Conservation (phyloP, 2,888 invertebrate species). For the Nomada lathburiana region DNA sequence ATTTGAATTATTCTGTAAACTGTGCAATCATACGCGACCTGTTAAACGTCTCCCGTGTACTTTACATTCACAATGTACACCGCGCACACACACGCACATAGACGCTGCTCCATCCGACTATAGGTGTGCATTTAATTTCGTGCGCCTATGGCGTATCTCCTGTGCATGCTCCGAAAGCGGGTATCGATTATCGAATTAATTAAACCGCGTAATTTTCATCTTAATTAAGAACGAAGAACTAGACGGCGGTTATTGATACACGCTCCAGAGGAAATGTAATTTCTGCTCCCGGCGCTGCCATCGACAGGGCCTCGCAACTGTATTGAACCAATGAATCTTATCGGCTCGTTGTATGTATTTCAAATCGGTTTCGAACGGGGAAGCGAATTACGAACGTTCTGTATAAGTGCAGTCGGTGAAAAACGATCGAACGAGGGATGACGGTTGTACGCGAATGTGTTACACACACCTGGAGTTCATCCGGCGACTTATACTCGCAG, state of each 20-base stretch:
- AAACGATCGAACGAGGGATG: too few species aligned
- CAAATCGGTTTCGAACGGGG: background rate
- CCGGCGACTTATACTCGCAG: constrained; percentile 21
- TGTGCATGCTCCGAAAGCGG: constrained; percentile 8
- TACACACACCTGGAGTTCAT: background rate
- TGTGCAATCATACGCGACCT: too few species aligned
- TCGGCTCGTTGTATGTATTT: background rate
- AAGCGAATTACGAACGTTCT: too few species aligned
- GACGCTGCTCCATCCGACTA: background rate
- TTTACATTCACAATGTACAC: background rate
- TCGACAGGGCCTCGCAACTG: background rate
- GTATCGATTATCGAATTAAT: constrained; percentile 47
- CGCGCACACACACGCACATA: background rate
- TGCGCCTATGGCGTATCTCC: constrained; percentile 6
- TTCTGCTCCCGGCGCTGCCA: background rate
- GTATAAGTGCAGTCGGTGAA: too few species aligned
- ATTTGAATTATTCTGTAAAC: too few species aligned
- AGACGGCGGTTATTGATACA: constrained; percentile 5
- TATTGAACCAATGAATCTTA: background rate
- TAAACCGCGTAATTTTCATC: constrained; percentile 20
- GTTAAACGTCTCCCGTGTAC: background rate
- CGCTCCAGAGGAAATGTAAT: background rate
- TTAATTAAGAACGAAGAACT: constrained; percentile 30
- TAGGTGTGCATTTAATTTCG: too few species aligned
- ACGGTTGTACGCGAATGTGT: too few species aligned